These are phyloP conservation scores for Hyposoter dolosus DNA, from an alignment of 2,888 invertebrate genomes.

Conservation along the genomic window DNA sequence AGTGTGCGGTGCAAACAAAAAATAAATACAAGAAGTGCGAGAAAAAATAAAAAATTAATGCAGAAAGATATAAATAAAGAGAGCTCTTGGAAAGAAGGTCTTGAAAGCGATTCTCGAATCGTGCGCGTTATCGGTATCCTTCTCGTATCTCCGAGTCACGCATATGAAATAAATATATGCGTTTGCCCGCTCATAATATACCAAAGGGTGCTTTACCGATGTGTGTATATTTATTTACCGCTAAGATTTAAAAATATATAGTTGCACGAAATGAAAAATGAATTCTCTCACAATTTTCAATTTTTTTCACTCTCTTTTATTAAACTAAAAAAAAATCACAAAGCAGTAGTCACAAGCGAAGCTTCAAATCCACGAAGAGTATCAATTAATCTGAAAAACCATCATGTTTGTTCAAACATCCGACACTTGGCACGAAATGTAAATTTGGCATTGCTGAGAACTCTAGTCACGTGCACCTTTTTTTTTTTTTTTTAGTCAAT, in stretches of 20 bases:
- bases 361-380: too few species aligned
- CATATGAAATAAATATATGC: slow-evolving; percentile 72
- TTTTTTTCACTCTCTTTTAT: neutral
- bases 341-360: neutral
- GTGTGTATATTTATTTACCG: slow-evolving; percentile 9
- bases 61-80: slow-evolving; percentile 55
- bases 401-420: too few species aligned
- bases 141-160: slow-evolving; percentile 72
- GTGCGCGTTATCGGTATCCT: slow-evolving; percentile 71
- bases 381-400: too few species aligned
- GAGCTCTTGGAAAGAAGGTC: slow-evolving; percentile 55
- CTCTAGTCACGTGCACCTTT: too few species aligned
- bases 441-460: too few species aligned
- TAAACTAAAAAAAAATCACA: neutral
- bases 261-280: neutral
- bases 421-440: too few species aligned
- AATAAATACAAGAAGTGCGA: slow-evolving; percentile 4
- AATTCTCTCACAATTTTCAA: neutral
- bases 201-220: slow-evolving; percentile 3
- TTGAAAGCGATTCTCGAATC: slow-evolving; percentile 72
- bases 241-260: neutral
- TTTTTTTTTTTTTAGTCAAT: too few species aligned
- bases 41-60: slow-evolving; percentile 32
- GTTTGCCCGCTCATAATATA: slow-evolving; percentile 35
- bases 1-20: neutral